Evolutionary conservation across 2,113 vertebrate species (phyloP), one percentile per base, ranked within the genome.

Genomic region (Prolemur simus): DNA sequence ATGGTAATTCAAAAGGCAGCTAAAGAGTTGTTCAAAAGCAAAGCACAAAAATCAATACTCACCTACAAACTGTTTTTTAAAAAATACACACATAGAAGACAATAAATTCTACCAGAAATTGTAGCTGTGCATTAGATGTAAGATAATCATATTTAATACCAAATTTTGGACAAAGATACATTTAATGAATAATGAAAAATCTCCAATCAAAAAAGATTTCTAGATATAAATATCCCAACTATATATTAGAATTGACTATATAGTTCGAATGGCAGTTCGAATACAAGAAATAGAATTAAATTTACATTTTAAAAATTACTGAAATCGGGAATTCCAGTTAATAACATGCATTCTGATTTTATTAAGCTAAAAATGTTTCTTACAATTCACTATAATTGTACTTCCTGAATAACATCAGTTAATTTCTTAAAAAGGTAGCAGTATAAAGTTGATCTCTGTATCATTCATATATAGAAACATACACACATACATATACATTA

Each of bases 311-410:
- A 68, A 85, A 77, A 92, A 94, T 77, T 71, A 37, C 21, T 93
- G 54, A 95, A 96, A 96, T 80, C 96, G 42, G 15, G 27, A 89
- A 92, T 89, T 42, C 17, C 32, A 84, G 32, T 52, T 42, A 84
- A 84, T 23, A 85, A 47, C 39, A 1, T 58, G 1, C 20, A 83
- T 60, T 91, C 39, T 78, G 13, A 92, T 45, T 88, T 95, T 87
- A 91, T 34, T 94, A 87, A 64, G 14, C 3, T 80, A 29, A 81
- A 86, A 81, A 58, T 81, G 66, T 54, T 89, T 95, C 37, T 66
- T 89, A 6, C 2, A 73, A 86, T 63, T 89, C n/a, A 81, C 15
- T 54, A 68, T 45, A 87, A 56, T 9, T 89, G 45, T 60, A 39
- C 32, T 63, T 95, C 34, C 17, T 92, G 11, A 20, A 88, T 39